Evolutionary conservation across 2,888 invertebrate species (phyloP).

Genomic region (Tupiocoris notatus): DNA sequence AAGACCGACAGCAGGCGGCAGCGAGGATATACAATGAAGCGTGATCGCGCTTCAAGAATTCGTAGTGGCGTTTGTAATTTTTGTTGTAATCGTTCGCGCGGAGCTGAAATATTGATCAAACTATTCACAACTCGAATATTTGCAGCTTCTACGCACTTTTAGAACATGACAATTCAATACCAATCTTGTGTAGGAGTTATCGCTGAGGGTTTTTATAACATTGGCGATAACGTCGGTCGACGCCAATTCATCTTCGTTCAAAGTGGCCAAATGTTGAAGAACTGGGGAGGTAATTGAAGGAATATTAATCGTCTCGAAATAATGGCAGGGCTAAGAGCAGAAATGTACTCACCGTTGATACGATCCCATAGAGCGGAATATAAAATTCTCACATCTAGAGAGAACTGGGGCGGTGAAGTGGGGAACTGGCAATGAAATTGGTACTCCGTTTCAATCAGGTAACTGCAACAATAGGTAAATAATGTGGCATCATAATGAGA

Average conservation of each 20-base stretch:
- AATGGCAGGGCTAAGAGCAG: background rate
- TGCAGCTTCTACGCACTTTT: background rate
- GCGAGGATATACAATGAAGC: slow-evolving; percentile 37
- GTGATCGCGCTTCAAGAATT: slow-evolving; percentile 25
- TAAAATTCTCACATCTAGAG: background rate
- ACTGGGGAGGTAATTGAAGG: background rate
- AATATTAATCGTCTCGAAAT: background rate
- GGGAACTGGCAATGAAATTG: slow-evolving; percentile 1
- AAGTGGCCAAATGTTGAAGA: background rate
- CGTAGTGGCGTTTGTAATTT: slow-evolving; percentile 17
- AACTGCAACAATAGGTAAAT: background rate
- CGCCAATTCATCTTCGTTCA: slow-evolving; percentile 12
- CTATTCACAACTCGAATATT: background rate
- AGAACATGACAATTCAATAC: no score
- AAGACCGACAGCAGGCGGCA: slow-evolving; percentile 34
- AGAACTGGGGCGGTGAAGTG: background rate
- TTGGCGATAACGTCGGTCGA: background rate
- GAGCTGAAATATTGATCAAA: background rate
- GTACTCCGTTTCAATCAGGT: background rate
- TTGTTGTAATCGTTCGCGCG: background rate
- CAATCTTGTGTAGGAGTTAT: slow-evolving; percentile 3
- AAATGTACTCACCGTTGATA: background rate
- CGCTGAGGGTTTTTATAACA: background rate
- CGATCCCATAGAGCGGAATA: background rate
- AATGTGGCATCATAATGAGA: background rate